Evolutionary conservation across 2,888 invertebrate genomes (phyloP), one percentile per base, ranked within the genome.

Genomic region (Nephrocerus scutellatus): DNA sequence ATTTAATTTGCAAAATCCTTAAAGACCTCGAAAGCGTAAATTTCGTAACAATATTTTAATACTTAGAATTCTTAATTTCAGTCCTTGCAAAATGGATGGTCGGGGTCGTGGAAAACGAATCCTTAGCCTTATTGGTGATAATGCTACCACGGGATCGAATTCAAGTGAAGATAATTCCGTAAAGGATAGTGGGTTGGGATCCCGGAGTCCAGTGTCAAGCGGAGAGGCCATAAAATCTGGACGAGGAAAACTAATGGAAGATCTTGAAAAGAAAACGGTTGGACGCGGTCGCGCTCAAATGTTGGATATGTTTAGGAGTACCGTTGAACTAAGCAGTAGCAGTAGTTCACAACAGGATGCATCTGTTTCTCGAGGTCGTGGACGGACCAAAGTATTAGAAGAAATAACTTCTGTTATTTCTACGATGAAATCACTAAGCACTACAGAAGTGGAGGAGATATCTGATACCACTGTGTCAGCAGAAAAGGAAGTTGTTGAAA

Each of bases 211-310:
- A 3, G 28, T 48, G n/a, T 51, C 55, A 1, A 41, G 35, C 2
- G 48, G 47, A 1, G 54, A 51, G 24, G 46, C 41, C 23, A 46
- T 49, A 10, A 47, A 52, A 3, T 26, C 50, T 8, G 57, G 57
- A 1, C 51, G 57, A 23, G 57, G 57, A 6, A 50, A 49, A 36
- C 39, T 57, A 3, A 26, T 56, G 3, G 52, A 55, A 30, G 50
- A 55, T 13, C 36, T 57, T n/a, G 44, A 53, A 29, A 46, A 50
- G 2, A 23, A 41, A 10, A 23, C 24, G 3, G 15, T 46, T n/a
- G 50, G 48, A 6, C 45, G 50, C 2, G 55, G 54, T 0, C 35
- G 48, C 9, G 48, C 49, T 1, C 44, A 34, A 34, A 22, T 48
- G 7, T 44, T 47, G 23, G 32, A 47, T 25, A n/a, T n/a, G n/a